phyloP scores from a whole-genome alignment of 2,113 vertebrate genomes.

The Chascanopsetta lugubris region DNA sequence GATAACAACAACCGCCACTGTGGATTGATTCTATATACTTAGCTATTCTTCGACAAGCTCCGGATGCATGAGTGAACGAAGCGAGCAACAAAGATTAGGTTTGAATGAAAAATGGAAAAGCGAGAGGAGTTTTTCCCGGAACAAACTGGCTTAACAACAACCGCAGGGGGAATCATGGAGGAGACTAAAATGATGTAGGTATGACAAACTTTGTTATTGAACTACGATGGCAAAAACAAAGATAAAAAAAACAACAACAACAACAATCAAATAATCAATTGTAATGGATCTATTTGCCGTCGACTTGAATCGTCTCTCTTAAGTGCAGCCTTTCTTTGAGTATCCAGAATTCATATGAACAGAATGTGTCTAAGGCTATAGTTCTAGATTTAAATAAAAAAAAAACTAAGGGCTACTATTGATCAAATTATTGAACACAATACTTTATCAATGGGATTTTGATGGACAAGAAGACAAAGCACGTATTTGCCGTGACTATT shows the following conservation, averaged over 20 bases:
- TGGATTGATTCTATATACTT: conserved; percentile 66
- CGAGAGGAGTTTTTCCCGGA: conserved; percentile 5
- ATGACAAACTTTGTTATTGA: no score
- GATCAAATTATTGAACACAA: conserved; percentile 1
- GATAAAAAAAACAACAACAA: no score
- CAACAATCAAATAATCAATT: no score
- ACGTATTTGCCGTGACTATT: conserved; percentile 7
- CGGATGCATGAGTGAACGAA: conserved; percentile 40
- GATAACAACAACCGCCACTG: conserved; percentile 55
- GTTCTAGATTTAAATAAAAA: background rate
- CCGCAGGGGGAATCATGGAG: no score
- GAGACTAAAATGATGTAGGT: no score
- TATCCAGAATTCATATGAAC: no score
- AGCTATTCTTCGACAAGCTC: conserved; percentile 42
- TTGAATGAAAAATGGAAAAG: conserved; percentile 25
- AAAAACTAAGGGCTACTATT: background rate
- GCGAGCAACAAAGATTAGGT: conserved; percentile 17
- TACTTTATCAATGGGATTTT: background rate
- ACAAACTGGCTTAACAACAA: no score
- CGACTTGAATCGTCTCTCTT: no score
- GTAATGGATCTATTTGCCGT: no score
- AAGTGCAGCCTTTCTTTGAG: no score
- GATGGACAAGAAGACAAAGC: background rate
- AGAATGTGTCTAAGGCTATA: background rate
- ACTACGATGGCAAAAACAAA: no score